Percentiles rank a stretch among this genome's conserved stretches.
Conservation (phyloP, 2,113 vertebrate species). For the Engraulis encrasicolus region DNA sequence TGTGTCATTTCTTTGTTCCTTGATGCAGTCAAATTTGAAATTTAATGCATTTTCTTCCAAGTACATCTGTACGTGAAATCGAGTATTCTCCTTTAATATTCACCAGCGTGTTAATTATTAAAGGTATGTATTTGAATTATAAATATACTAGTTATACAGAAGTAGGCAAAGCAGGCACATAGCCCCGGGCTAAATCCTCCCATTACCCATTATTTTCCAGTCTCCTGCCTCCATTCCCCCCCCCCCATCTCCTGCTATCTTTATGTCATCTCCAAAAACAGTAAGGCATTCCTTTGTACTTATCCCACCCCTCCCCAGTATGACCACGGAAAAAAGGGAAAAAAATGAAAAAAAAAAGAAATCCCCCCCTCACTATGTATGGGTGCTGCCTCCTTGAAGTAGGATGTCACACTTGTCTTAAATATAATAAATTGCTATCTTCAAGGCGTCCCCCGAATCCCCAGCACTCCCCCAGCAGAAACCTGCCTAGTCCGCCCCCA, state of each 20-base stretch:
- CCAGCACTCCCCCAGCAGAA: constrained; percentile 93
- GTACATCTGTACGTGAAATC: constrained; percentile 88
- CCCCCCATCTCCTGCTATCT: constrained; percentile 92
- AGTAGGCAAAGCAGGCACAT: constrained; percentile 99
- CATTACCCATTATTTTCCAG: constrained; percentile 99
- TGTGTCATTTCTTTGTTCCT: constrained; percentile 84
- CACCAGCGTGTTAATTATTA: constrained; percentile 99
- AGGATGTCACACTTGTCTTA: constrained; percentile 99
- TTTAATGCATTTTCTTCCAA: constrained; percentile 78
- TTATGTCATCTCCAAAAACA: constrained; percentile 93
- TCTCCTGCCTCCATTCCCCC: constrained; percentile 95
- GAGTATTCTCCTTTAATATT: constrained; percentile 98
- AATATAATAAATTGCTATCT: constrained; percentile 99
- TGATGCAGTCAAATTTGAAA: constrained; percentile 79
- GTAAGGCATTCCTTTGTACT: constrained; percentile 95
- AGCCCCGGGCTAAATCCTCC: constrained; percentile 98
- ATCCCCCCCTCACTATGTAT: constrained; percentile 90
- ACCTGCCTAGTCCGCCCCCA: constrained; percentile 87
- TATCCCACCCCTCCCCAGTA: constrained; percentile 87
- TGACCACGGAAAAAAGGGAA: constrained; percentile 89
- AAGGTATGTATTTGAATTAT: constrained; percentile 99
- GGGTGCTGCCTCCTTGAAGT: constrained; percentile 95
- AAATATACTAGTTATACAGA: constrained; percentile 99
- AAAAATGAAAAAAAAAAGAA: no score
- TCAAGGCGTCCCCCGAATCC: constrained; percentile 97